Evolutionary conservation across 2,113 vertebrate genomes (phyloP).

Genomic region (Gulo gulo): DNA sequence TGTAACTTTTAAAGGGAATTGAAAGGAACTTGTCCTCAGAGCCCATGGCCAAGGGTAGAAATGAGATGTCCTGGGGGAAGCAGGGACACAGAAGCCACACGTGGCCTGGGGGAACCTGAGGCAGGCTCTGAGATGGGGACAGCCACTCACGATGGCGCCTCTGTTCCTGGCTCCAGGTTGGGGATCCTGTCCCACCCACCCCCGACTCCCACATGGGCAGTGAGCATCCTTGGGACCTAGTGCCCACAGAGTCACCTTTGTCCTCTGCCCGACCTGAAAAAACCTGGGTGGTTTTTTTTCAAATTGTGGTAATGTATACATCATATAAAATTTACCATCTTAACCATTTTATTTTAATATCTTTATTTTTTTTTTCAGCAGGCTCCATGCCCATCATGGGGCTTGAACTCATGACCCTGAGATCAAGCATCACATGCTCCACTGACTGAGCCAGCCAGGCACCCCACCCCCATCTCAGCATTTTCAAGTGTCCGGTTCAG

Average conservation of each 20-base stretch:
- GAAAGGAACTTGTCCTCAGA: background rate
- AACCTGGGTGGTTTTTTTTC: background rate
- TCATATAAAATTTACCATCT: background rate
- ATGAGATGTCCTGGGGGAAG: background rate
- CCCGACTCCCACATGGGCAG: background rate
- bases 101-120: background rate
- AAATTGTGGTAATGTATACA: background rate
- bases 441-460: background rate
- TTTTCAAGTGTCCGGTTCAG: background rate
- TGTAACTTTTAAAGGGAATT: background rate
- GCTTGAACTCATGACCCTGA: background rate
- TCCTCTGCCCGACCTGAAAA: background rate
- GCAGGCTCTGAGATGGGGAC: background rate
- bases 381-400: background rate
- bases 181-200: fast-evolving
- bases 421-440: background rate
- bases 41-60: background rate
- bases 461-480: background rate
- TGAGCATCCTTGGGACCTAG: background rate
- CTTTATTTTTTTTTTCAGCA: background rate
- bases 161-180: background rate
- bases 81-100: background rate
- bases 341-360: background rate
- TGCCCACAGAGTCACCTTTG: background rate
- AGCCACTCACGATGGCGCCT: background rate